Base-by-base conservation (phyloP, 2,113 vertebrate species). In the Rhinopomastus cyanomelas region DNA sequence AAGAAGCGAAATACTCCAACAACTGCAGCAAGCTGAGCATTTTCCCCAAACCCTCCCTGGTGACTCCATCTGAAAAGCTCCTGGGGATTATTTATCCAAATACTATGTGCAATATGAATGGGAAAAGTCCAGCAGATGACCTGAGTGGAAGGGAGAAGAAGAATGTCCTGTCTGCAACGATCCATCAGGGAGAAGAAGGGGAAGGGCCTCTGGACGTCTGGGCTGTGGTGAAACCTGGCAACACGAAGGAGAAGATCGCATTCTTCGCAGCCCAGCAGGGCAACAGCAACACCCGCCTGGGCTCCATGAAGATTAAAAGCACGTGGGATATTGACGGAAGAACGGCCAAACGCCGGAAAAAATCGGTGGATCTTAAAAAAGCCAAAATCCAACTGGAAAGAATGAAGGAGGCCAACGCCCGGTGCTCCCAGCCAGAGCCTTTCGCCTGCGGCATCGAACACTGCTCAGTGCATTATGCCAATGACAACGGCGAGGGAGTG, bases 241-340 rank as follows among this genome's bases (percentile, higher is more conserved):
- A 99, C 32, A 99, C 99, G 2, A 98, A 98, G 75, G 98, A 99
- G 96, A 99, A 99, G 93, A 98, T 99, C 6, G 98, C 99, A 4
- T 98, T 99, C 95, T 99, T 99, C 12, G 98, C 98, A 2, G 97
- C 97, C 57, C 98, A 98, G 94, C 98, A 98, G 55, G 97, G 97
- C 64, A 84, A 95, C 46, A 75, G 95, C 64, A 89, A 1, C 51
- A 81, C n/a, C 75, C 94, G 97, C 29, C 59, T 88, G 3, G 97
- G 96, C 81, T 97, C 98, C 34, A 97, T 98, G 97, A 98, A 98
- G 92, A 97, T 97, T 25, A 99, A 98, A 92, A 98, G 98, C 95
- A 97, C 97, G 53, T 98, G 98, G 98, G 98, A 98, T 72, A 97
- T 98, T 11, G 98, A 98, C 11, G 97, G 98, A 21, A 97, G 98